Percentiles rank a stretch among this genome's conserved stretches.
phyloP scores from a whole-genome alignment of 2,888 invertebrate genomes.

The Acanthacorydalis orientalis region DNA sequence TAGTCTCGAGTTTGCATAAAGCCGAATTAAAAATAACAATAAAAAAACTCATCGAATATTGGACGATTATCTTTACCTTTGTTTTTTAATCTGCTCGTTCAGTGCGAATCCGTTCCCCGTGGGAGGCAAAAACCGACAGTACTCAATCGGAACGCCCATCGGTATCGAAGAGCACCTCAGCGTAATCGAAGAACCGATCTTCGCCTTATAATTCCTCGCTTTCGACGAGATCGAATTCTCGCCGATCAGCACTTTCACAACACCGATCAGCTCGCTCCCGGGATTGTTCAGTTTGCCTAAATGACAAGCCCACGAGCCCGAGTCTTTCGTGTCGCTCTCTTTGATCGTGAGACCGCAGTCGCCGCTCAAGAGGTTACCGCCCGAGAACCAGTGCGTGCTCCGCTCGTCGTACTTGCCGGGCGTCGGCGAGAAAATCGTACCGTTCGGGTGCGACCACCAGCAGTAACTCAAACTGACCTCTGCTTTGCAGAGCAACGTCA shows the following conservation, averaged over 20 bases:
- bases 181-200: conserved; percentile 18
- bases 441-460: not conserved
- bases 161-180: conserved; percentile 30
- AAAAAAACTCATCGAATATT: too few species aligned
- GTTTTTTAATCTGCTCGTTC: conserved; percentile 23
- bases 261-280: not conserved
- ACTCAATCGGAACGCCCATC: conserved; percentile 25
- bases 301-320: not conserved
- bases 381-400: not conserved
- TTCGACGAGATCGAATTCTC: not conserved
- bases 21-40: too few species aligned
- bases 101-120: conserved; percentile 25
- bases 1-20: too few species aligned
- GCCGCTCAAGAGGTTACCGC: not conserved
- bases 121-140: conserved; percentile 32
- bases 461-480: not conserved
- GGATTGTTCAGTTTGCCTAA: not conserved
- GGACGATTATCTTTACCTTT: too few species aligned
- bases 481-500: not conserved
- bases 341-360: not conserved
- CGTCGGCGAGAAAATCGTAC: not conserved
- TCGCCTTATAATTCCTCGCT: conserved; percentile 6
- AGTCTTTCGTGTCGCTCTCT: not conserved
- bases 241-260: not conserved
- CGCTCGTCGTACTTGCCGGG: not conserved